phyloP scores from a whole-genome alignment of 1,140 invertebrate genomes.

The Zaprionus inermis region DNA sequence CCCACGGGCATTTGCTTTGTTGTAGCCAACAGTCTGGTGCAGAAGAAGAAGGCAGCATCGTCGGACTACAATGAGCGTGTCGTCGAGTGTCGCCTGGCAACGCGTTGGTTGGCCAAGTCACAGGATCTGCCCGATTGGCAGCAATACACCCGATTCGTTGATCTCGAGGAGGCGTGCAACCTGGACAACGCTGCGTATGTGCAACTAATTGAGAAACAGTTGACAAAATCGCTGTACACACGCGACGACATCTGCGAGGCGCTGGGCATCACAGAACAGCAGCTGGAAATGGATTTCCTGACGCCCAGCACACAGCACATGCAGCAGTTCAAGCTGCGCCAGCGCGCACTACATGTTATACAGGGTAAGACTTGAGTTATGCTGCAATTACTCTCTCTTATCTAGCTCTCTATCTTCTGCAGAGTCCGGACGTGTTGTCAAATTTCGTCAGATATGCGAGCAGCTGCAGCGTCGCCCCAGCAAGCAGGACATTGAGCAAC shows the following conservation, averaged over 20 bases:
- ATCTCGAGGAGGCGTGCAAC: slow-evolving; percentile 88
- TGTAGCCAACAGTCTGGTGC: slow-evolving; percentile 95
- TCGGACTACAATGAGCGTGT: slow-evolving; percentile 96
- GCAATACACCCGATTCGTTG: slow-evolving; percentile 87
- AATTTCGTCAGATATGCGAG: slow-evolving; percentile 87
- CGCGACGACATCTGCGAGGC: slow-evolving; percentile 89
- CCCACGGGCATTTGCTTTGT: slow-evolving; percentile 95
- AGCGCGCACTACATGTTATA: slow-evolving; percentile 94
- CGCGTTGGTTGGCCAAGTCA: slow-evolving; percentile 90
- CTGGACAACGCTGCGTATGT: slow-evolving; percentile 79
- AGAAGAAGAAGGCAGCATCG: slow-evolving; percentile 97
- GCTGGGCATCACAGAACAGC: slow-evolving; percentile 87
- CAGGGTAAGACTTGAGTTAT: slow-evolving; percentile 60
- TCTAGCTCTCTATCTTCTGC: slow-evolving; percentile 35
- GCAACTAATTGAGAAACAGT: slow-evolving; percentile 86
- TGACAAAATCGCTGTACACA: slow-evolving; percentile 90
- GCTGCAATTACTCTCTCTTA: background rate
- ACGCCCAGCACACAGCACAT: slow-evolving; percentile 89
- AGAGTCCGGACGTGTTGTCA: slow-evolving; percentile 92
- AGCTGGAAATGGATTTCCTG: slow-evolving; percentile 88
- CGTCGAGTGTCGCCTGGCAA: slow-evolving; percentile 95
- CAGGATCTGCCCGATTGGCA: slow-evolving; percentile 87
- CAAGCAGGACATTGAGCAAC: slow-evolving; percentile 68
- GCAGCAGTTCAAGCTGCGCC: slow-evolving; percentile 90
- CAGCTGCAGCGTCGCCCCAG: slow-evolving; percentile 56